Evolutionary conservation across 2,113 vertebrate species (phyloP), one percentile per base, ranked within the genome.

Genomic region (Sula dactylatra): DNA sequence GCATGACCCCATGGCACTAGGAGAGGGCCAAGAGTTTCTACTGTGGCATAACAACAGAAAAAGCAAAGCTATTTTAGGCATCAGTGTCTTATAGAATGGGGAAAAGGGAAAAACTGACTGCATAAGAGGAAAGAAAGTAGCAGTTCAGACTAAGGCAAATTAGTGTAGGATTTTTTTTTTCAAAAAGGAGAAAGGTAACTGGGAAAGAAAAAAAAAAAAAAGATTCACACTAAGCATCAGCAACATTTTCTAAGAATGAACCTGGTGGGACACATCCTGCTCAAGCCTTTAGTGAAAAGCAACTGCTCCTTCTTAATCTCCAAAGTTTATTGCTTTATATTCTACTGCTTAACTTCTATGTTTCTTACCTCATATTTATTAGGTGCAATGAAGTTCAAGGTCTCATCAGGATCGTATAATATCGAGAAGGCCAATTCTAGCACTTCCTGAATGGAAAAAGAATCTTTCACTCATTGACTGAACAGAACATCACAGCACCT

Each of bases 331-430:
- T 84, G 38, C 42, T 95, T 45, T 58, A 58, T 32, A 73, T n/a
- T 86, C 54, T 80, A 44, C 62, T 70, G 42, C 81, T 88, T 50
- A 65, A 58, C 34, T 1, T 1, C 50, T 58, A 9, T 4, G 0
- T 47, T 42, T 54, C 98, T 98, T 96, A 99, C 99, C 99, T 99
- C 99, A 1, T 99, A 99, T 92, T 99, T 99, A 97, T 99, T 99
- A 31, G 99, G 99, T n/a, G 99, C 99, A 55, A 99, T 99, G 98
- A 99, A 99, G 98, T 99, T 99, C 86, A 99, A 98, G 24, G 99
- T 99, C 98, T 99, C 99, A 55, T 99, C 99, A 0, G 99, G 99
- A 96, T 99, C 99, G 0, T 99, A 99, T 13, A 99, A 98, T 97
- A 99, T 99, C 16, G 99, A 99, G 96, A 99, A 99, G 49, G 99